A percentile compares a stretch with the other conserved stretches of the same genome.
Evolutionary conservation across 2,113 vertebrate species (phyloP).

Genomic region (Ploceus nigricollis): DNA sequence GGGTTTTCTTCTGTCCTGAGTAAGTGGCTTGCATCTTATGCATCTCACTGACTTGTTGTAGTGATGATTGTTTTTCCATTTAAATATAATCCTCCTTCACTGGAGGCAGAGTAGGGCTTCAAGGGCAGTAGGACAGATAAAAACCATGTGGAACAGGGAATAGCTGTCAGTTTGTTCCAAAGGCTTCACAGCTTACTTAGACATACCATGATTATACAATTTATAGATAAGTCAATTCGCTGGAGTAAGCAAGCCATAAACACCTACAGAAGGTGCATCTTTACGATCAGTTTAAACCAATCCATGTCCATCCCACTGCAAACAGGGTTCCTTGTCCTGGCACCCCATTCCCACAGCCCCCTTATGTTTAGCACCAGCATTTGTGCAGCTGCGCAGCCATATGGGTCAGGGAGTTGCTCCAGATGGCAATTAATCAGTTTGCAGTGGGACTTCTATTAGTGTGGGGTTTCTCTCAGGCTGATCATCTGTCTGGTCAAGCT

Average conservation of each 20-base stretch:
- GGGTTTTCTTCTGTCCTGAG: not conserved
- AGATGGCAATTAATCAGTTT: slow-evolving; percentile 23
- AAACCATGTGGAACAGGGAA: not conserved
- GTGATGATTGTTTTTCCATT: not conserved
- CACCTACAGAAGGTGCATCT: not conserved
- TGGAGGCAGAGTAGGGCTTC: not conserved
- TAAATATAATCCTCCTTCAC: not conserved
- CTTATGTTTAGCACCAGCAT: not conserved
- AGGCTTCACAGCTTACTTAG: not conserved
- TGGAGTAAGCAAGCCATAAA: not conserved
- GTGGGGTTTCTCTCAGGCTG: not conserved
- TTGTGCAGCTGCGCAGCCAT: not conserved
- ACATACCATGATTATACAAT: not conserved
- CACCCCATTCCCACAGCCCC: not conserved
- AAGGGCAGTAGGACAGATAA: not conserved
- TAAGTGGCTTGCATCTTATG: not conserved
- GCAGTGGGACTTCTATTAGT: not conserved
- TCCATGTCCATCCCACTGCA: not conserved
- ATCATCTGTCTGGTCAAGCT: not conserved
- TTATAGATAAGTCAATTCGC: not conserved
- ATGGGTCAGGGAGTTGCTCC: slow-evolving; percentile 27
- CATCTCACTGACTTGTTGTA: not conserved
- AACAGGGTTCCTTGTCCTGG: not conserved
- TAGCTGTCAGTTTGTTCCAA: not conserved
- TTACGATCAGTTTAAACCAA: not conserved